Evolutionary conservation across 2,888 invertebrate species (phyloP).

Genomic region (Sipha maydis): DNA sequence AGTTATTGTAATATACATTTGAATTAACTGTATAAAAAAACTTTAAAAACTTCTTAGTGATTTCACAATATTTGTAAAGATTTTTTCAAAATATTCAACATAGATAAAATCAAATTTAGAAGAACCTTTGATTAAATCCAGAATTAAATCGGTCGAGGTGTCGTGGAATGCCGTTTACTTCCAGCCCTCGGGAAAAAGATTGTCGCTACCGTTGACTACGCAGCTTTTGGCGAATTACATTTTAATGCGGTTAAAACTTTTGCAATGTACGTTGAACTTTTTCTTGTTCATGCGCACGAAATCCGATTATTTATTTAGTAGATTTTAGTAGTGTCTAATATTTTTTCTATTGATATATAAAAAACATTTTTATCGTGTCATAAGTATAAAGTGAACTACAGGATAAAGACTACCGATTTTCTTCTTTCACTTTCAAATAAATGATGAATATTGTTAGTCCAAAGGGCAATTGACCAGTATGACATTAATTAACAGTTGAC

Average conservation of each 20-base stretch:
- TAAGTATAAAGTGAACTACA: not conserved
- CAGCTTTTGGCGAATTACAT: slow-evolving; percentile 51
- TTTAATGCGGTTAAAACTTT: slow-evolving; percentile 57
- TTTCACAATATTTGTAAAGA: too few species aligned
- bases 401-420: not conserved
- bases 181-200: slow-evolving; percentile 16
- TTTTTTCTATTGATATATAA: not conserved
- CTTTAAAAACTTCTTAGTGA: too few species aligned
- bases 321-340: slow-evolving; percentile 1
- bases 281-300: slow-evolving; percentile 19
- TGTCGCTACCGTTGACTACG: slow-evolving; percentile 33
- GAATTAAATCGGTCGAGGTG: slow-evolving; percentile 27
- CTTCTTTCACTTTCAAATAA: not conserved
- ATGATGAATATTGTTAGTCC: not conserved
- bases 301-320: slow-evolving; percentile 46
- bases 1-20: too few species aligned
- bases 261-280: slow-evolving; percentile 40
- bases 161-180: slow-evolving; percentile 35
- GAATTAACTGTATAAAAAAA: too few species aligned
- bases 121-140: slow-evolving; percentile 36
- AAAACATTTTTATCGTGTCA: not conserved
- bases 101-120: slow-evolving; percentile 25
- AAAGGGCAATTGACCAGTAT: not conserved
- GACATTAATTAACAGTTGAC: not conserved
- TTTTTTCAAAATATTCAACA: not conserved